Conservation (phyloP, 2,888 invertebrate species). For the Hofmannophila pseudospretella region DNA sequence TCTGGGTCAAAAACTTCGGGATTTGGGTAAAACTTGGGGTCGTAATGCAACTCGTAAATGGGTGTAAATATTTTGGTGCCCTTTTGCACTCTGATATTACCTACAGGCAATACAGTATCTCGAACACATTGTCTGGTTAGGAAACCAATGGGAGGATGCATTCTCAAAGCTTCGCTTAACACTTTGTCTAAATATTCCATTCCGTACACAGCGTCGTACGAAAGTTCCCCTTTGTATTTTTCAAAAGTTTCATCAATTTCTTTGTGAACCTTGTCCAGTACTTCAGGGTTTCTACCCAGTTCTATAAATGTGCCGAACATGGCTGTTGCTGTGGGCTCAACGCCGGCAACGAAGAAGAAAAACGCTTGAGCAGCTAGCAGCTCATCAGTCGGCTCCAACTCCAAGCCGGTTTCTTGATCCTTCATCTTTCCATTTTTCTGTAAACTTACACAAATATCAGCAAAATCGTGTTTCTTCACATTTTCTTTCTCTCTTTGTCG, state of each 20-base stretch:
- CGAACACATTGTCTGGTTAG: conserved; percentile 33
- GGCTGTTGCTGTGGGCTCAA: conserved; percentile 48
- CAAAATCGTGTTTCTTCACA: conserved; percentile 45
- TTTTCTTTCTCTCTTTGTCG: conserved; percentile 34
- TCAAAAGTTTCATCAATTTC: conserved; percentile 44
- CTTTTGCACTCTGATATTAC: conserved; percentile 43
- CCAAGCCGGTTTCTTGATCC: conserved; percentile 35
- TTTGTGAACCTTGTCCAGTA: conserved; percentile 38
- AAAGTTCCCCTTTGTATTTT: conserved; percentile 28
- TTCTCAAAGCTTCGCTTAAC: conserved; percentile 36
- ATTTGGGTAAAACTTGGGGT: conserved; percentile 56
- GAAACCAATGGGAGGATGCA: conserved; percentile 46
- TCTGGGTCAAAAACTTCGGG: conserved; percentile 63
- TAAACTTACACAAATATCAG: conserved; percentile 43
- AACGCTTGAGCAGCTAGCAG: conserved; percentile 50
- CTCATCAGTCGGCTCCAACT: conserved; percentile 47
- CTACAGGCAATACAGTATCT: conserved; percentile 42
- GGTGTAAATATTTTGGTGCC: conserved; percentile 45
- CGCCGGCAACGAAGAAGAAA: conserved; percentile 56
- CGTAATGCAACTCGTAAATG: conserved; percentile 50
- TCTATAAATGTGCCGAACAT: conserved; percentile 41
- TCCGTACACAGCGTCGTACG: conserved; percentile 33
- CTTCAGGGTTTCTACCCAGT: conserved; percentile 43
- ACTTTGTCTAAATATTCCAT: conserved; percentile 50
- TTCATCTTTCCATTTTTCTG: conserved; percentile 40